Evolutionary conservation across 2,113 vertebrate genomes (phyloP).

Genomic region (Gymnarchus niloticus): DNA sequence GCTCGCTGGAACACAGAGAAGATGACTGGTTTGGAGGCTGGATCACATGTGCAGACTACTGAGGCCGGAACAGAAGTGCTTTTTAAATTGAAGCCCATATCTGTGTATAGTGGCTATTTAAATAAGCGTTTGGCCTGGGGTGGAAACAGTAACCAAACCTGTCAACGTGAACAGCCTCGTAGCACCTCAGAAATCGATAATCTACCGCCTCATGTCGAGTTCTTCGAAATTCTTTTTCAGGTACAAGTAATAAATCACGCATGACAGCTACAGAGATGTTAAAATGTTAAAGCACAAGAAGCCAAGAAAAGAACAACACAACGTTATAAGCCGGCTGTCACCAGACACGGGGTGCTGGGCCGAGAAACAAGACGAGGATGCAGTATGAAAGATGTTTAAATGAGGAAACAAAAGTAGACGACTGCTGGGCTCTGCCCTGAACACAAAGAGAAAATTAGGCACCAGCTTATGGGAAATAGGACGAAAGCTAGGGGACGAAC

Average conservation of each 20-base stretch:
- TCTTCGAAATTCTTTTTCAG: neutral
- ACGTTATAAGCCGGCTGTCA: too few species aligned
- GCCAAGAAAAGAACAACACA: neutral
- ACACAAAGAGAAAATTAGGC: too few species aligned
- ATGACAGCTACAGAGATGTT: neutral
- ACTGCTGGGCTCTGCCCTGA: too few species aligned
- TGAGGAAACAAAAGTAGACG: too few species aligned
- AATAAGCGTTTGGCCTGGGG: neutral
- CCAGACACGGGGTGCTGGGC: too few species aligned
- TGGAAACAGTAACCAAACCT: neutral
- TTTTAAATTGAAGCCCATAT: neutral
- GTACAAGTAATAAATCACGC: neutral
- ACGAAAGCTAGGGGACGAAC: too few species aligned
- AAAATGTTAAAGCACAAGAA: neutral
- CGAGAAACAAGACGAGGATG: too few species aligned
- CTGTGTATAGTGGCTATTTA: neutral
- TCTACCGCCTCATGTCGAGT: neutral
- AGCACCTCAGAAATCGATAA: neutral
- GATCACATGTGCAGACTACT: neutral
- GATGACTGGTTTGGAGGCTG: neutral
- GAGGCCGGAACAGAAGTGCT: neutral
- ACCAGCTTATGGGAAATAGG: too few species aligned
- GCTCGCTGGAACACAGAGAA: slow-evolving; percentile 62
- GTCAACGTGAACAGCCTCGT: neutral
- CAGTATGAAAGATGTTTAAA: too few species aligned